These are phyloP conservation scores for Clarias platycephalus DNA, from an alignment of 2,797 vertebrate species.

Conservation along the genomic window DNA sequence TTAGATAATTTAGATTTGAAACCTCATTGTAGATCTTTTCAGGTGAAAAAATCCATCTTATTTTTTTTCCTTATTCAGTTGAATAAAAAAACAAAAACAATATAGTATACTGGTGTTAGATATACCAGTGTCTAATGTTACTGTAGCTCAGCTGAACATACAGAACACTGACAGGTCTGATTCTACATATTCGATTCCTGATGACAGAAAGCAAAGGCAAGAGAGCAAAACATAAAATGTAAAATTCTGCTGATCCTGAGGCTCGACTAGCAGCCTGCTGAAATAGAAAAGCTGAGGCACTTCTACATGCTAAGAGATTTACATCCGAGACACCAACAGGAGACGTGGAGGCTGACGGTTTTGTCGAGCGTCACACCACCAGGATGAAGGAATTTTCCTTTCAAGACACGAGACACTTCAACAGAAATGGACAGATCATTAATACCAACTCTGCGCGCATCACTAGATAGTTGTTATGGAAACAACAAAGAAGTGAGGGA, in stretches of 20 bases:
- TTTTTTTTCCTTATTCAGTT: neutral
- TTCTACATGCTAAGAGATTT: neutral
- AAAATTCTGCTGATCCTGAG: neutral
- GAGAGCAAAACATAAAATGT: neutral
- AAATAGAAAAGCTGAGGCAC: neutral
- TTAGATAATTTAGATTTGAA: neutral
- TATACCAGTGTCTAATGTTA: neutral
- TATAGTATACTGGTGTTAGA: neutral
- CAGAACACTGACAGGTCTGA: neutral
- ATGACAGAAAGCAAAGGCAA: neutral
- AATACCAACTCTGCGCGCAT: neutral
- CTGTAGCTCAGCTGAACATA: neutral
- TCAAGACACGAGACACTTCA: neutral
- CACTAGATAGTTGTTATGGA: slow-evolving; percentile 13
- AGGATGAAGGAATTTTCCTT: neutral
- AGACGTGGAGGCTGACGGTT: neutral
- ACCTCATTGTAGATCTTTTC: neutral
- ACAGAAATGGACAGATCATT: neutral
- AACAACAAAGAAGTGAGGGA: neutral
- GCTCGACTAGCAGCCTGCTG: neutral
- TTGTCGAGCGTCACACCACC: neutral
- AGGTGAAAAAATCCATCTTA: neutral
- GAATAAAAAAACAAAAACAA: neutral
- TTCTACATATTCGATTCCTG: neutral
- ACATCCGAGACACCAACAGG: neutral